phyloP scores from a whole-genome alignment of 2,888 invertebrate species.

The Drosophila neoperkinsi region DNA sequence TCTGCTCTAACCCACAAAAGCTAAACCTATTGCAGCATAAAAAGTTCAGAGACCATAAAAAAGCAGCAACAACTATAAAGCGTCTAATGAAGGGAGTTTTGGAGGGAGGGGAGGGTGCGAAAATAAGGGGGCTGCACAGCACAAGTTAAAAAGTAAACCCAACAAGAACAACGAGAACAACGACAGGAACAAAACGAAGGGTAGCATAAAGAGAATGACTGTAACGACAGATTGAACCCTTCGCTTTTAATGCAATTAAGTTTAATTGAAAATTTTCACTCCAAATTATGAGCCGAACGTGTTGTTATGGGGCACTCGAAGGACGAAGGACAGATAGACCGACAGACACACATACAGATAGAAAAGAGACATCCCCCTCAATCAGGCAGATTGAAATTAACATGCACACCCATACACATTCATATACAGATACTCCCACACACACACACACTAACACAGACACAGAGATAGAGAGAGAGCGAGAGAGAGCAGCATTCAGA shows the following conservation, averaged over 20 bases:
- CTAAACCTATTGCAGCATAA: conserved; percentile 67
- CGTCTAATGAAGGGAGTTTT: conserved; percentile 42
- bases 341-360: conserved; percentile 5
- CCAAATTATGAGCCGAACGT: conserved; percentile 81
- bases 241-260: conserved; percentile 82
- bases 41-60: conserved; percentile 68
- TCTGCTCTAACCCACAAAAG: conserved; percentile 14
- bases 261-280: conserved; percentile 82
- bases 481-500: conserved; percentile 6
- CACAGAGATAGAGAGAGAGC: conserved; percentile 5
- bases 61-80: conserved; percentile 56
- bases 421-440: conserved; percentile 10
- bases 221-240: conserved; percentile 80
- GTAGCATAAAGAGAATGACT: conserved; percentile 30
- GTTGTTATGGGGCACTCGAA: conserved; percentile 58
- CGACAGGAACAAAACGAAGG: conserved; percentile 2
- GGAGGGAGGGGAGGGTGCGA: neutral
- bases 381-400: conserved; percentile 78
- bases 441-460: conserved; percentile 23
- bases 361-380: conserved; percentile 55
- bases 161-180: conserved; percentile 18
- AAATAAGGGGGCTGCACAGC: conserved; percentile 14
- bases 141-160: conserved; percentile 58
- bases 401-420: conserved; percentile 59
- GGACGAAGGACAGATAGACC: conserved; percentile 9